These are phyloP conservation scores for Fragum whitleyi DNA, from an alignment of 2,888 invertebrate species.

Conservation along the genomic window DNA sequence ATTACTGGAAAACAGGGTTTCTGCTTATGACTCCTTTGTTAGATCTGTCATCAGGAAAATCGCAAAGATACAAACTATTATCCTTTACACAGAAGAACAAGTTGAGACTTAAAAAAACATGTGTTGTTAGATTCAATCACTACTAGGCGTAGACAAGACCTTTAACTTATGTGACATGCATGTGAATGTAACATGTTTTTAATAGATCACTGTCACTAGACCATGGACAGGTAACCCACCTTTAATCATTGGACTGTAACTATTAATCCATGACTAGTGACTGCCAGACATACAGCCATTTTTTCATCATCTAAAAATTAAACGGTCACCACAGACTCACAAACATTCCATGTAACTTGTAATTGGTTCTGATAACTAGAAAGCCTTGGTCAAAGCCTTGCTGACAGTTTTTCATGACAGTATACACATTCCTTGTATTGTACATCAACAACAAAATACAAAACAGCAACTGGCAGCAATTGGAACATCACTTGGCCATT, in stretches of 20 bases:
- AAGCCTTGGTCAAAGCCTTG: too few relatives aligned
- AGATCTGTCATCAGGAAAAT: slow-evolving; percentile 24
- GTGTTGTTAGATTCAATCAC: slow-evolving; percentile 50
- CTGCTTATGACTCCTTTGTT: slow-evolving; percentile 22
- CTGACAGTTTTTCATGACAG: slow-evolving; percentile 16
- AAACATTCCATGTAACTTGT: slow-evolving; percentile 27
- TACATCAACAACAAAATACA: slow-evolving; percentile 44
- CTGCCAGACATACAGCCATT: slow-evolving; percentile 47
- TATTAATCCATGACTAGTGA: slow-evolving; percentile 61
- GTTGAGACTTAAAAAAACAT: slow-evolving; percentile 44
- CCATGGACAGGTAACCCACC: slow-evolving; percentile 31
- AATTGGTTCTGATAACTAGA: slow-evolving; percentile 44
- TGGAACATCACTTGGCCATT: too few relatives aligned
- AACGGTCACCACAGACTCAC: neutral
- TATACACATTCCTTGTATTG: slow-evolving; percentile 38
- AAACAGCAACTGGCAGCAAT: too few relatives aligned
- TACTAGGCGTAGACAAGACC: too few relatives aligned
- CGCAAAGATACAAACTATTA: slow-evolving; percentile 41
- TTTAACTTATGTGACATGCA: too few relatives aligned
- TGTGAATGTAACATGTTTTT: slow-evolving; percentile 44
- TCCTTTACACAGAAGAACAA: slow-evolving; percentile 54
- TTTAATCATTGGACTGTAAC: slow-evolving; percentile 51
- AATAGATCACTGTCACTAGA: neutral
- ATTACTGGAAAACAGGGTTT: slow-evolving; percentile 42
- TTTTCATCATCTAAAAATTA: too few relatives aligned